Base-by-base conservation (phyloP, 1,140 invertebrate species). In the Globodera ellingtonae region DNA sequence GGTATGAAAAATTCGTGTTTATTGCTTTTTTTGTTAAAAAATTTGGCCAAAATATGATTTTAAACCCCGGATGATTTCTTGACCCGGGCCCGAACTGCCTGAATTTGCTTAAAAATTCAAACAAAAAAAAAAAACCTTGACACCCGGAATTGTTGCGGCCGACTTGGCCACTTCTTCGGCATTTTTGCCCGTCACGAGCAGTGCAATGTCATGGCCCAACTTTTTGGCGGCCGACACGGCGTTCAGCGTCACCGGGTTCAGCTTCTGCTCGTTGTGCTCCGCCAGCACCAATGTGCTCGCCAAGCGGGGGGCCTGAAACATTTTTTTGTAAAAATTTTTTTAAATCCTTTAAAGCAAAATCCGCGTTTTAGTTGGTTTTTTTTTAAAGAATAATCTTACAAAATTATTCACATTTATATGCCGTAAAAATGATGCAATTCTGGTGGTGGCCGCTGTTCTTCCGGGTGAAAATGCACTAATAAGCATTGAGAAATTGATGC, bases 151-250 rank as follows among this genome's bases (percentile, higher is more conserved):
- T 77, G 70, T 77, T 24, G 75, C 75, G 4, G 79, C 66, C 1
- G 83, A 67, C 35, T 86, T 86, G 24, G 83, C 82, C 9, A 88
- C 78, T 70, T 74, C 81, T 72, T 79, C 84, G 35, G 82, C 85
- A 56, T 86, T 79, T 73, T 76, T 79, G 5, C 84, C 86, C 8
- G 84, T 78, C 35, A 86, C 83, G 13, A 87, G 78, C n/a, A 88
- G 59, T 9, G 83, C 87, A 21, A 86, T 82, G 24, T 86, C 91
- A 78, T 94, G 94, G 56, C 96, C 96, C 83, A 98, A 92, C 90
- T 97, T 94, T 84, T 93, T 94, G 0, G 96, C 97, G 79, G 97
- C 97, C 80, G 93, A 94, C 72, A 99, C 91, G 4, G 95, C 92
- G 91, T 96, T 97, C 86, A 95, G 92, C 8, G 97, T 98, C 10